Evolutionary conservation across 2,113 vertebrate genomes (phyloP).

Genomic region (Pachycephala philippinensis): DNA sequence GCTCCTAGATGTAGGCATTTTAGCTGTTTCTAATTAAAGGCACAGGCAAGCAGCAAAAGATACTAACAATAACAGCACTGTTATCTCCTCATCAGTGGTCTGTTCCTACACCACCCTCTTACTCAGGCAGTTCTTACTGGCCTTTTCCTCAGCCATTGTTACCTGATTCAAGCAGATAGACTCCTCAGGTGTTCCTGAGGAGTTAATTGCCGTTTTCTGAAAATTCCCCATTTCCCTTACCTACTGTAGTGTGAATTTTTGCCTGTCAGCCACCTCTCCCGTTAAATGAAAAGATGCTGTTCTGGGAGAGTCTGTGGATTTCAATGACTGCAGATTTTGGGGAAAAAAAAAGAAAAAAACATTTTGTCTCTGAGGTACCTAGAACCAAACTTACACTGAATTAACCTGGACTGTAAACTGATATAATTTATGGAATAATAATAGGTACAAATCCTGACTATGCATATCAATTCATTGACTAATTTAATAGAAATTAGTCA

Average conservation of each 20-base stretch:
- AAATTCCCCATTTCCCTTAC: background rate
- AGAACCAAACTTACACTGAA: background rate
- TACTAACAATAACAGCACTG: background rate
- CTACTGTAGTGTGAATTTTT: background rate
- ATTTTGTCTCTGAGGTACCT: background rate
- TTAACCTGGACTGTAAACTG: background rate
- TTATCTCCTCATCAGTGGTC: background rate
- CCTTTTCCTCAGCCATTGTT: background rate
- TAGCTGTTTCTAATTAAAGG: slow-evolving; percentile 56
- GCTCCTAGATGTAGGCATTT: slow-evolving; percentile 49
- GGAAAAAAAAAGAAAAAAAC: rapidly evolving
- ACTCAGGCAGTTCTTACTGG: background rate
- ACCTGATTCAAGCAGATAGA: background rate
- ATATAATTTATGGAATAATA: background rate
- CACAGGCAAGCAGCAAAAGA: background rate
- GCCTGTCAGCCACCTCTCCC: background rate
- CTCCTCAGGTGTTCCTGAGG: background rate
- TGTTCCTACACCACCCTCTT: slow-evolving; percentile 14
- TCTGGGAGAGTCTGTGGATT: background rate
- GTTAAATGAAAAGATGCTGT: background rate
- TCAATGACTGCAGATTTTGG: background rate
- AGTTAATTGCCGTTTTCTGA: background rate
- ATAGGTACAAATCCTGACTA: background rate
- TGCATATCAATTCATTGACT: background rate
- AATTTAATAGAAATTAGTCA: background rate